Conservation (phyloP, 1,140 invertebrate genomes). For the Wasmannia auropunctata region DNA sequence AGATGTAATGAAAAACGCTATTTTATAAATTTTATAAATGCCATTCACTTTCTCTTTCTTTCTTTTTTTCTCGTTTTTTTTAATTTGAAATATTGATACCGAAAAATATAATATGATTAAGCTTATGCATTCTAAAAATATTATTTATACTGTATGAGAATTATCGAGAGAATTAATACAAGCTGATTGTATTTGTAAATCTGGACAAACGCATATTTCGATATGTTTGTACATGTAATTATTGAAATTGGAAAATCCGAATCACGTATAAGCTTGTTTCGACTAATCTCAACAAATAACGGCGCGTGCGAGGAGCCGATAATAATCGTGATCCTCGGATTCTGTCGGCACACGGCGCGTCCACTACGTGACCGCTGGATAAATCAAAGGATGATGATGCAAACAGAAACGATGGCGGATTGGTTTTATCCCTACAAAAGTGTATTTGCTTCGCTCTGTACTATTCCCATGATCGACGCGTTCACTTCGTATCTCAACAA, state of each 20-base stretch:
- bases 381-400: conserved; percentile 63
- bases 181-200: not conserved
- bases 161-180: not conserved
- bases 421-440: conserved; percentile 35
- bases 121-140: not conserved
- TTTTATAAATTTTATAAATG: not conserved
- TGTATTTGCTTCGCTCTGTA: conserved; percentile 15
- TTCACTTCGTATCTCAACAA: conserved; percentile 13
- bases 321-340: conserved; percentile 45
- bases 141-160: not conserved
- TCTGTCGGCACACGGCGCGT: conserved; percentile 13
- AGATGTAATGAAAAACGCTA: not conserved
- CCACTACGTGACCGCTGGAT: conserved; percentile 63
- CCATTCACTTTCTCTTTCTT: not conserved
- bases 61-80: not conserved
- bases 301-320: conserved; percentile 20
- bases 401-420: conserved; percentile 42
- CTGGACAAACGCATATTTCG: too few species aligned
- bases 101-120: not conserved
- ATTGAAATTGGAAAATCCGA: conserved; percentile 17
- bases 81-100: not conserved
- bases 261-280: not conserved
- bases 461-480: conserved; percentile 11
- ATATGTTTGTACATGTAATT: not conserved
- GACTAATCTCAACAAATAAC: conserved; percentile 45